Percentiles rank a stretch among this genome's conserved stretches.
phyloP scores from a whole-genome alignment of 2,797 vertebrate species.

The Threskiornis aethiopicus region DNA sequence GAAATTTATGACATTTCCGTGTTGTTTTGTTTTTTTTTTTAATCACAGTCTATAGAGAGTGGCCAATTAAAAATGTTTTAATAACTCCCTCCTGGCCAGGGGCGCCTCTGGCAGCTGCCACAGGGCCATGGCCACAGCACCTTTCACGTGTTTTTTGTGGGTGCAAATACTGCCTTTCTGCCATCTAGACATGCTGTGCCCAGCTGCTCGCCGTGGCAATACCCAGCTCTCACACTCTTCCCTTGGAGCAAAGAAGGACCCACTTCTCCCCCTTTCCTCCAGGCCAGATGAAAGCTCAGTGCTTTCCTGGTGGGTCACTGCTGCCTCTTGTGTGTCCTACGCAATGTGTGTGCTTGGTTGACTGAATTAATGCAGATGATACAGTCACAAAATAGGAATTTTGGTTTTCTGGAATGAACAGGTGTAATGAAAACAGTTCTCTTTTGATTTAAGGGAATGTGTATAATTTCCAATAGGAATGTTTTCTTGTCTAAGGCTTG shows the following conservation, averaged over 20 bases:
- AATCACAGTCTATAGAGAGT: background rate
- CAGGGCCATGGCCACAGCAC: conserved; percentile 82
- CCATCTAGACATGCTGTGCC: conserved; percentile 80
- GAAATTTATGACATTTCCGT: background rate
- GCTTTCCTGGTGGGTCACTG: conserved; percentile 83
- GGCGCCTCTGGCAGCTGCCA: conserved; percentile 86
- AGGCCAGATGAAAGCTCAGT: conserved; percentile 78
- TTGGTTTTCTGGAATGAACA: conserved; percentile 54
- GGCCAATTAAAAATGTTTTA: background rate
- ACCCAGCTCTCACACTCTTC: conserved; percentile 82
- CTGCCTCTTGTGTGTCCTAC: conserved; percentile 81
- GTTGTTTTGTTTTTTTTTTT: background rate
- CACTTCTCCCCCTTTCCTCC: conserved; percentile 77
- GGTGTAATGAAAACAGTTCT: conserved; percentile 82
- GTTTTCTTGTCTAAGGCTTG: conserved; percentile 74
- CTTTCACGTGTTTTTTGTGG: conserved; percentile 79
- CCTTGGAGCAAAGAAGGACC: conserved; percentile 78
- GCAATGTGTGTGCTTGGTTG: conserved; percentile 77
- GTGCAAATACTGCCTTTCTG: conserved; percentile 84
- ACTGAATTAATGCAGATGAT: conserved; percentile 73
- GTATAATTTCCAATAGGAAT: conserved; percentile 37
- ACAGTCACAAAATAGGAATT: conserved; percentile 70
- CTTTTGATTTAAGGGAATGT: conserved; percentile 64
- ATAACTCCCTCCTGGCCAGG: conserved; percentile 79
- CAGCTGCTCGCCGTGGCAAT: conserved; percentile 80